phyloP scores from a whole-genome alignment of 2,888 invertebrate species.

The Meteorus colon region DNA sequence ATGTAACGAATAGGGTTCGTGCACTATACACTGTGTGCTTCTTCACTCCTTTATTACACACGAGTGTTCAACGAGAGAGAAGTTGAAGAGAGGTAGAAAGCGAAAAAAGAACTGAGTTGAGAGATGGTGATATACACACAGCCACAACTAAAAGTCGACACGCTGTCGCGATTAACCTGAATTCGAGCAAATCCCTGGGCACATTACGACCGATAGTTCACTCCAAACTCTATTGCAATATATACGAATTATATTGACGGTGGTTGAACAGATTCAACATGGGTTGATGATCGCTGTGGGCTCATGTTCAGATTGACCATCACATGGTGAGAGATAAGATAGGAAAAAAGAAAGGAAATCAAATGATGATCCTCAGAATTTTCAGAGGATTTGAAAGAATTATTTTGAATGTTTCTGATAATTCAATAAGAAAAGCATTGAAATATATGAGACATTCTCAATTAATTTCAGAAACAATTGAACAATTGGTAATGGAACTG shows the following conservation, averaged over 20 bases:
- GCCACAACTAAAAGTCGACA: slow-evolving; percentile 35
- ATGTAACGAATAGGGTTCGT: slow-evolving; percentile 36
- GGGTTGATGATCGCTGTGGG: not conserved
- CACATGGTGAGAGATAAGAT: not conserved
- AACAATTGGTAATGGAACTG: no score
- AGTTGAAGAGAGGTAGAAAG: not conserved
- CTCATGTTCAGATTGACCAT: not conserved
- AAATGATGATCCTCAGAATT: no score
- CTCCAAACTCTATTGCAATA: not conserved
- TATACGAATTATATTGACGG: not conserved
- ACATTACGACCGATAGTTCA: slow-evolving; percentile 35
- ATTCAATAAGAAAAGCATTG: no score
- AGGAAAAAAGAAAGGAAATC: no score
- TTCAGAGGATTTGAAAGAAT: no score
- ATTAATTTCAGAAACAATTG: no score
- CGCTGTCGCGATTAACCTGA: slow-evolving; percentile 47
- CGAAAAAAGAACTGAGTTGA: not conserved
- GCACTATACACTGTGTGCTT: slow-evolving; percentile 10
- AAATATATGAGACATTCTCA: no score
- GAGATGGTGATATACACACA: not conserved
- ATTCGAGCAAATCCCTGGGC: slow-evolving; percentile 42
- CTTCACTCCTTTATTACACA: not conserved
- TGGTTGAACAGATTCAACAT: not conserved
- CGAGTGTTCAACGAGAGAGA: not conserved
- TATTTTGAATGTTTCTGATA: no score